Base-by-base conservation (phyloP, 2,797 vertebrate species). In the Microhierax caerulescens region DNA sequence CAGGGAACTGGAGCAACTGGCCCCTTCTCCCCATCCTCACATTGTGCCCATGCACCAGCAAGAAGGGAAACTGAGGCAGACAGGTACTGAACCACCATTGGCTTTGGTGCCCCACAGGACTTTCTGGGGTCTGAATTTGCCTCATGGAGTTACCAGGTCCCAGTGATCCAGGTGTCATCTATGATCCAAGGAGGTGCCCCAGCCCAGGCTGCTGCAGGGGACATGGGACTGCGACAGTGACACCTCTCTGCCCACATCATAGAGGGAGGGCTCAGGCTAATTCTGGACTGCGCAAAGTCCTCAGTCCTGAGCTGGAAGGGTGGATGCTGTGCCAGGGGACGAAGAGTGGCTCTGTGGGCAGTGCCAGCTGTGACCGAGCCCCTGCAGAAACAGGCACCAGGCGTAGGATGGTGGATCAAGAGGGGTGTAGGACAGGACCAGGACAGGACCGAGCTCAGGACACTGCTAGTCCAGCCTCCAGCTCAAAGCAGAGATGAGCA, bases 31-130 rank as follows among this genome's bases (percentile, higher is more conserved):
- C 23, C 37, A 21, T 24, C 53, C 60, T 9, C 36, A 32, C 36
- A 32, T 16, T 43, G 59, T 56, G 67, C 36, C 32, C 16, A 11
- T 1, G 2, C 11, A 17, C 63, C 0, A 1, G 30, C 30, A 28
- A 25, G 23, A 84, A 10, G 53, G 45, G 39, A 79, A 73, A 60
- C 59, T 30, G 37, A 65, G 14, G 28, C 59, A 60, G 45, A 5
- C 0, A 0, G 23, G 37, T n/a, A 18, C 28, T 4, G 1, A 77
- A 36, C n/a, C 2, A 0, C 51, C 45, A 21, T 18, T 10, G 1
- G 10, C 19, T 47, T 60, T 3, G 0, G 39, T 5, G 1, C 37
- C 28, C 37, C 2, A 0, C 1, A 0, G 11, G 24, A n/a, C 18
- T 39, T 74, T 57, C 45, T 53, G n/a, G 61, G 47, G 39, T 73